Evolutionary conservation across 64 coral and sea anemone species (phyloP).

Genomic region (Montipora capricornis): DNA sequence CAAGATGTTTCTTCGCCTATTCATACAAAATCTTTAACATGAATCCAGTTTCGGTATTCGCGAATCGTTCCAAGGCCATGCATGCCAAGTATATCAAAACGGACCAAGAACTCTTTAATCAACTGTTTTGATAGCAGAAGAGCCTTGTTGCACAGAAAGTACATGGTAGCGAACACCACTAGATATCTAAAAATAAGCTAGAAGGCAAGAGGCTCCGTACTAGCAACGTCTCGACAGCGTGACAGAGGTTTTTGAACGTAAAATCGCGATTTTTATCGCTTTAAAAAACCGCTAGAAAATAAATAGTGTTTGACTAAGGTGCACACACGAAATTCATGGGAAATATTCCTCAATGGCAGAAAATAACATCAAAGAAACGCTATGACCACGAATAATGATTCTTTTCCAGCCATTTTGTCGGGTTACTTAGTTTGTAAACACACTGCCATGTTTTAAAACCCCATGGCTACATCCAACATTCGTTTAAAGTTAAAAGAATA

Average conservation of each 20-base stretch:
- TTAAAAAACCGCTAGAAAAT: constrained; percentile 74
- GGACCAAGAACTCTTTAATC: neutral
- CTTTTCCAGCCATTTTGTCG: constrained; percentile 96
- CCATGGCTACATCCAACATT: constrained; percentile 64
- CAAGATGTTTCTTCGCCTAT: constrained; percentile 20
- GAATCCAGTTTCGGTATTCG: constrained; percentile 26
- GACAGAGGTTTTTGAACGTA: constrained; percentile 74
- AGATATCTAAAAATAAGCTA: constrained; percentile 33
- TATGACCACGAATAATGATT: constrained; percentile 84
- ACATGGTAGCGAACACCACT: neutral
- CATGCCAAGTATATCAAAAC: neutral
- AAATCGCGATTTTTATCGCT: constrained; percentile 87
- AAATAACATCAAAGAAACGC: constrained; percentile 59
- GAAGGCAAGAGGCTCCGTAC: constrained; percentile 25
- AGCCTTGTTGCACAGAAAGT: constrained; percentile 38
- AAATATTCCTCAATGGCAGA: constrained; percentile 48
- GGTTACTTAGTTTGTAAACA: constrained; percentile 94
- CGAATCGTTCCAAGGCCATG: constrained; percentile 21
- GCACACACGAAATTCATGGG: constrained; percentile 29
- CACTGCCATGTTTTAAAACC: constrained; percentile 40
- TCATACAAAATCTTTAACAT: constrained; percentile 10
- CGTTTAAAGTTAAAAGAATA: constrained; percentile 36
- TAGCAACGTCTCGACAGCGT: constrained; percentile 60
- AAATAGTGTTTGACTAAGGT: constrained; percentile 53
- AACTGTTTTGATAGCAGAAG: constrained; percentile 16